Evolutionary conservation across 2,888 invertebrate species (phyloP), one percentile per base, ranked within the genome.

Genomic region (Ophion slaviceki): DNA sequence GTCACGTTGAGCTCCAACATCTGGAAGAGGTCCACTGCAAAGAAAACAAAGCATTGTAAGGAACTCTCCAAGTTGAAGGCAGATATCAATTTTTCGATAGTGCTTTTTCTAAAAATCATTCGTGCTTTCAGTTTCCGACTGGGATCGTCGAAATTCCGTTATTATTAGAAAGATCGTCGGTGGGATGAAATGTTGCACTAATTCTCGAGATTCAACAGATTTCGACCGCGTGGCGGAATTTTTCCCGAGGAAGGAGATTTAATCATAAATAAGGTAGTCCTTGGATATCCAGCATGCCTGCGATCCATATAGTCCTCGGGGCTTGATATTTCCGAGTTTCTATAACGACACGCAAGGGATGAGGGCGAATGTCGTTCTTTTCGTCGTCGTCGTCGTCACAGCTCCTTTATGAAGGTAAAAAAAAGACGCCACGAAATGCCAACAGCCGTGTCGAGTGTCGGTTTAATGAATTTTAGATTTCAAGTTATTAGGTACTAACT

Each of bases 1-100:
- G 98, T 96, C 86, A 98, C 97, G 95, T 99, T 99, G 95, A 98
- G 98, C 95, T 99, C 99, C 94, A 99, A 95, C 98, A 99, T 99
- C 95, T 99, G 99, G 89, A 99, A 96, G 80, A 99, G 95, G 94
- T 99, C 99, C 93, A 99, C 99, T 99, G 96, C 80, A 96, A 96
- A 93, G 94, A 94, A 90, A 80, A 85, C 36, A 57, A 11, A 40
- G 11, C n/a, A 20, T 20, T 20, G 24, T 11, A 8, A 47, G 36
- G 5, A 36, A 36, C 36, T 36, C 36, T 36, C 36, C 36, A 36
- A 36, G 6, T 36, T 36, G 36, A 7, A 36, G 5, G 36, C 6
- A 36, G 5, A 36, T 36, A 40, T 40, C 40, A 40, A 40, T 40
- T 8, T 7, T 40, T 7, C 40, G 6, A 40, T 40, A 1, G 40